phyloP scores from a whole-genome alignment of 2,797 vertebrate genomes.

The Gymnothorax reevesii region DNA sequence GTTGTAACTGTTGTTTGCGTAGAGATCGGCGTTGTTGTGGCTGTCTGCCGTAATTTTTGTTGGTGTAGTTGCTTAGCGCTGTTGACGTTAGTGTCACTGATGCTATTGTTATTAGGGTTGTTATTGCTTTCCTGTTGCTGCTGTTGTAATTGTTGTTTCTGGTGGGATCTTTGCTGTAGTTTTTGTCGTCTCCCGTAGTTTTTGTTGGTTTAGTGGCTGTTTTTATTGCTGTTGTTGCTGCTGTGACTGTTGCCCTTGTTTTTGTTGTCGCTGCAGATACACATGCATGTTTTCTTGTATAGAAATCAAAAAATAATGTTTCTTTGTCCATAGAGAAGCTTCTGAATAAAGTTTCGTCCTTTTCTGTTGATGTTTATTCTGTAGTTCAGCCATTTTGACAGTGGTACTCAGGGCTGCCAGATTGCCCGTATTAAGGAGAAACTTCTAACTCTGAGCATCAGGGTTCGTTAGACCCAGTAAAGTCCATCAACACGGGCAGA shows the following conservation, averaged over 20 bases:
- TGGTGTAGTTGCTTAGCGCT: too few species aligned
- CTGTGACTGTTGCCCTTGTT: not conserved
- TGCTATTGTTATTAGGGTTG: not conserved
- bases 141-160: not conserved
- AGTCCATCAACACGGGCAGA: not conserved
- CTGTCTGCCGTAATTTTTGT: too few species aligned
- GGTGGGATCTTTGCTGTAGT: not conserved
- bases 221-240: not conserved
- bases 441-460: not conserved
- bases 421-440: not conserved
- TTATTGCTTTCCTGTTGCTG: not conserved
- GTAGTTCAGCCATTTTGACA: not conserved
- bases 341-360: not conserved
- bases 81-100: too few species aligned
- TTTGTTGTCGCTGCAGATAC: not conserved
- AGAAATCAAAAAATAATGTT: too few species aligned
- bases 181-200: not conserved
- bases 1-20: too few species aligned
- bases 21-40: too few species aligned
- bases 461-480: not conserved
- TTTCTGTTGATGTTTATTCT: not conserved
- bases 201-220: not conserved
- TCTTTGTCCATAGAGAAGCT: not conserved
- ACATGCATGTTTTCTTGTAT: not conserved
- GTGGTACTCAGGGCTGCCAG: not conserved